Conservation (phyloP, 2,797 vertebrate species). For the Morus bassanus region DNA sequence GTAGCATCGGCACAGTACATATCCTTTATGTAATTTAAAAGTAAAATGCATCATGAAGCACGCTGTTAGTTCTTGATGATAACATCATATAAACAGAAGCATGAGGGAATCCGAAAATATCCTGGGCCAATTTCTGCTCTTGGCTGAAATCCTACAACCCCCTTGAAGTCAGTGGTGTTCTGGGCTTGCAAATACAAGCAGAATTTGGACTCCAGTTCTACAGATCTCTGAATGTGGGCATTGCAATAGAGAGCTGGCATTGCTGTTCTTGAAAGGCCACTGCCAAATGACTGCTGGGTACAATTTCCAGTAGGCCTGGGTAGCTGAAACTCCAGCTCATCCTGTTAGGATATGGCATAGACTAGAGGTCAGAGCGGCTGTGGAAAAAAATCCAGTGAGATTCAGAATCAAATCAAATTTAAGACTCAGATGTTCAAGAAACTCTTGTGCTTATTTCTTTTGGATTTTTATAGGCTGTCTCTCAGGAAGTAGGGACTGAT, state of each 20-base stretch:
- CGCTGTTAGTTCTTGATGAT: conserved; percentile 16
- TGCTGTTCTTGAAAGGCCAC: neutral
- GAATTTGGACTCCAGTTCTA: conserved; percentile 5
- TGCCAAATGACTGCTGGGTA: conserved; percentile 31
- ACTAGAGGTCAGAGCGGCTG: neutral
- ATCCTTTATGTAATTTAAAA: conserved; percentile 42
- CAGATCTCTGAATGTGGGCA: neutral
- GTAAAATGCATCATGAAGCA: conserved; percentile 31
- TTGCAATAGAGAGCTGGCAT: conserved; percentile 5
- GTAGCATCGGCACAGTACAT: conserved; percentile 21
- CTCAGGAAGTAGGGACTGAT: neutral
- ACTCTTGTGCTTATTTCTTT: neutral
- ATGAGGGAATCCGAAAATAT: conserved; percentile 3
- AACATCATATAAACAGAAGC: conserved; percentile 30
- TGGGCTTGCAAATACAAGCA: neutral
- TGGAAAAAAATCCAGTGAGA: neutral
- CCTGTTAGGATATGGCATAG: neutral
- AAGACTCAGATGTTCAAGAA: neutral
- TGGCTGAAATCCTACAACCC: conserved; percentile 38
- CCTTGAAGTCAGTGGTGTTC: conserved; percentile 15
- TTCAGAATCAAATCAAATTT: neutral
- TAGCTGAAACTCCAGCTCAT: neutral
- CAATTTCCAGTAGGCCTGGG: neutral
- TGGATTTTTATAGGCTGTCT: neutral
- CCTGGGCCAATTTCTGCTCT: neutral